phyloP scores from a whole-genome alignment of 2,888 invertebrate genomes.

The Aplocera efformata region DNA sequence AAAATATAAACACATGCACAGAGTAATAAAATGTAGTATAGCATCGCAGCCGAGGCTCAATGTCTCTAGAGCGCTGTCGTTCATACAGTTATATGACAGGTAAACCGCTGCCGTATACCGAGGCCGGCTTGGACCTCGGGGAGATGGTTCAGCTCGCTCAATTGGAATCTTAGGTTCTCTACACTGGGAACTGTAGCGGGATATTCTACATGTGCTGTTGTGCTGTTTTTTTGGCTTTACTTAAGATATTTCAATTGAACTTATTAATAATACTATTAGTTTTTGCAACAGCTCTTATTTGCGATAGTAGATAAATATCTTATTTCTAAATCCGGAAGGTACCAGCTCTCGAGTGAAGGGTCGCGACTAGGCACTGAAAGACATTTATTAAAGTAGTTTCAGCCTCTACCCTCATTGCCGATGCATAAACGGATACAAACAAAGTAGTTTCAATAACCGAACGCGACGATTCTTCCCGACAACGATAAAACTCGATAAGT shows the following conservation, averaged over 20 bases:
- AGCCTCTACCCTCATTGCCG: no score
- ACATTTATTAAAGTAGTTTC: no score
- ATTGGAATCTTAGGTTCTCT: background rate
- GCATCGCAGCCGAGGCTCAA: slow-evolving; percentile 5
- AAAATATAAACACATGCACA: background rate
- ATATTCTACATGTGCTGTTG: no score
- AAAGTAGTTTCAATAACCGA: slow-evolving; percentile 23
- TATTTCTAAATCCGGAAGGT: no score
- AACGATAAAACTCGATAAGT: slow-evolving; percentile 60
- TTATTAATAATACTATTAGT: no score
- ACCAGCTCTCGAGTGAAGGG: no score
- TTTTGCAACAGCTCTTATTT: no score
- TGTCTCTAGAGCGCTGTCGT: slow-evolving; percentile 24
- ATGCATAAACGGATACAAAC: slow-evolving; percentile 20
- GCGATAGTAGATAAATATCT: no score
- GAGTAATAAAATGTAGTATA: background rate
- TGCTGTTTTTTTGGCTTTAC: no score
- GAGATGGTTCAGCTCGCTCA: slow-evolving; percentile 4
- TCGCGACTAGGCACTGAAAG: no score
- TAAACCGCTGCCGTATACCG: slow-evolving; percentile 18
- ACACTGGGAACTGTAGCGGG: background rate
- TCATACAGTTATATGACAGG: slow-evolving; percentile 32
- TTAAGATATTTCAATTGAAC: no score
- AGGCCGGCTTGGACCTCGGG: background rate
- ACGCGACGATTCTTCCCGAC: slow-evolving; percentile 26